A percentile compares a stretch with the other conserved stretches of the same genome.
Conservation (phyloP, 2,113 vertebrate genomes). For the Siniperca chuatsi region DNA sequence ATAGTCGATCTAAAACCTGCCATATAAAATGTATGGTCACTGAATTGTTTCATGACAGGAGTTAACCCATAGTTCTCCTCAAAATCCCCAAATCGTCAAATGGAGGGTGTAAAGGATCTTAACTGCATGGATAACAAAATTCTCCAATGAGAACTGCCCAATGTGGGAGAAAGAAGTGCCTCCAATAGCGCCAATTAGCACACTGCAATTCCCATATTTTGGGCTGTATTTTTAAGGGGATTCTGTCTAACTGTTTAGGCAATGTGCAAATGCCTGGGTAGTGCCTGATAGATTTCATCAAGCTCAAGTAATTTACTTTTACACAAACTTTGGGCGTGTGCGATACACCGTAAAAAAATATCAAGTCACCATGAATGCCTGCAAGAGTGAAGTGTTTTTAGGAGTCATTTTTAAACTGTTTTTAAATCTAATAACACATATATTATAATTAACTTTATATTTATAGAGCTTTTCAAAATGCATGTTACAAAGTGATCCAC, state of each 20-base stretch:
- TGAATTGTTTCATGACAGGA: slow-evolving; percentile 30
- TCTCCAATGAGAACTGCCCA: slow-evolving; percentile 25
- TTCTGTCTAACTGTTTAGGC: slow-evolving; percentile 59
- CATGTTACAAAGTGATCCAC: background rate
- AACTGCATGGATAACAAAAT: slow-evolving; percentile 29
- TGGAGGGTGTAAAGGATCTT: slow-evolving; percentile 53
- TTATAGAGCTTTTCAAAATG: background rate
- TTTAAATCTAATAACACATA: background rate
- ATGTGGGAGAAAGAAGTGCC: slow-evolving; percentile 32
- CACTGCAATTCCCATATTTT: slow-evolving; percentile 23
- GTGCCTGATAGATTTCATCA: slow-evolving; percentile 46
- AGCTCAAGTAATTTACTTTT: slow-evolving; percentile 59
- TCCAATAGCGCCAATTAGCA: slow-evolving; percentile 33
- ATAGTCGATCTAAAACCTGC: slow-evolving; percentile 21
- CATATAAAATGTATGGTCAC: slow-evolving; percentile 25
- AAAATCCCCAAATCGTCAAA: slow-evolving; percentile 60
- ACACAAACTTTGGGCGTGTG: slow-evolving; percentile 46
- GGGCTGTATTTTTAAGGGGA: slow-evolving; percentile 30
- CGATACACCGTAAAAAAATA: slow-evolving; percentile 7
- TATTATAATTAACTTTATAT: background rate
- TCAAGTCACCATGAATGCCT: slow-evolving; percentile 2
- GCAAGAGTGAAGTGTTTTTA: background rate
- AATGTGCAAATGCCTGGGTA: slow-evolving; percentile 75
- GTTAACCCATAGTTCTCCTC: slow-evolving; percentile 26
- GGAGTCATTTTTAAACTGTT: background rate